Conservation (phyloP, 1,140 invertebrate genomes). For the Thaumetopoea pityocampa region DNA sequence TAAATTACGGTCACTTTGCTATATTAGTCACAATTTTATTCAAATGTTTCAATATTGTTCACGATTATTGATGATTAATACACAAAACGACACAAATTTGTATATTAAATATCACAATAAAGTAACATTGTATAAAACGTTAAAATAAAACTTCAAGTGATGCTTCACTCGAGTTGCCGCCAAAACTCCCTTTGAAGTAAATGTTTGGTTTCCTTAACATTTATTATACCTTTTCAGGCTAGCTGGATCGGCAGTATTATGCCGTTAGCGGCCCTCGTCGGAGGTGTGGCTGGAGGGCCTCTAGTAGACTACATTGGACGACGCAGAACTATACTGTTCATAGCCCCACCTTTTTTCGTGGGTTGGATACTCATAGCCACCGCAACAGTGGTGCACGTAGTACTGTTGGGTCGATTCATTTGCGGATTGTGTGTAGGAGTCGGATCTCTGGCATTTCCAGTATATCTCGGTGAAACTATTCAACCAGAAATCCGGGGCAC, state of each 20-base stretch:
- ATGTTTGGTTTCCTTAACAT: slow-evolving; percentile 3
- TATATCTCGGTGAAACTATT: slow-evolving; percentile 94
- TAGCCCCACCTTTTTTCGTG: slow-evolving; percentile 88
- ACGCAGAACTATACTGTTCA: slow-evolving; percentile 86
- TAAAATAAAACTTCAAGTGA: too few species aligned
- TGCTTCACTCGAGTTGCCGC: too few species aligned
- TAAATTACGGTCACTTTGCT: too few species aligned
- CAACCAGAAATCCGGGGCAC: slow-evolving; percentile 93
- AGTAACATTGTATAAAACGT: too few species aligned
- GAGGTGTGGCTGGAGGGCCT: slow-evolving; percentile 90
- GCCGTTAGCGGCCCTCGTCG: slow-evolving; percentile 89
- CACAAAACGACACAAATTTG: too few species aligned
- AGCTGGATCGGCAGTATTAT: slow-evolving; percentile 95
- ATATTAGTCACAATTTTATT: too few species aligned
- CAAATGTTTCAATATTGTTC: too few species aligned
- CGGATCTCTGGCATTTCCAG: slow-evolving; percentile 89
- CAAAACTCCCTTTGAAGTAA: too few species aligned
- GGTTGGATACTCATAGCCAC: slow-evolving; percentile 89
- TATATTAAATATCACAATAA: too few species aligned
- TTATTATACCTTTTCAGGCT: slow-evolving; percentile 75
- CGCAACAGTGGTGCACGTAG: slow-evolving; percentile 81
- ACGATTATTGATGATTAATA: too few species aligned
- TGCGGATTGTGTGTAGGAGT: slow-evolving; percentile 92
- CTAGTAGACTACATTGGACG: slow-evolving; percentile 91
- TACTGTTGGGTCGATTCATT: slow-evolving; percentile 84